Evolutionary conservation across 2,888 invertebrate species (phyloP).

Genomic region (Hyposoter didymator): DNA sequence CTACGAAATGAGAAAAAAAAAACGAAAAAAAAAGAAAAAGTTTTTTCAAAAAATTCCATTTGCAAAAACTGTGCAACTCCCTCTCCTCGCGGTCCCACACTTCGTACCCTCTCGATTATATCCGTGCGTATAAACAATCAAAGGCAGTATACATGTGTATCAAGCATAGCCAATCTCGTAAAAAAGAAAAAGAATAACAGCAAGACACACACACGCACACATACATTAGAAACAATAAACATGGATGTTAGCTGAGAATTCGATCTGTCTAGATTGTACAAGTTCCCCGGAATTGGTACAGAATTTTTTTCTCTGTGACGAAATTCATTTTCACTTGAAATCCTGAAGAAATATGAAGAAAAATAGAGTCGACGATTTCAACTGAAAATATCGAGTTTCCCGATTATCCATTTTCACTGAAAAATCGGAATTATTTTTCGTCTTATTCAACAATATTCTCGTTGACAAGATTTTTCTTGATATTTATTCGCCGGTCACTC

Average conservation of each 20-base stretch:
- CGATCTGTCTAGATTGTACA: conserved; percentile 47
- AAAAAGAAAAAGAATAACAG: conserved; percentile 19
- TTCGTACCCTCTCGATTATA: conserved; percentile 32
- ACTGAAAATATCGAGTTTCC: not conserved
- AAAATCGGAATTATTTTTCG: no score
- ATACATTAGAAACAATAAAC: conserved; percentile 30
- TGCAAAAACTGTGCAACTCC: not conserved
- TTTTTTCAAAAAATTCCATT: not conserved
- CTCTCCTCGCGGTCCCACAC: not conserved
- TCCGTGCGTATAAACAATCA: conserved; percentile 73
- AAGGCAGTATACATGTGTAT: conserved; percentile 68
- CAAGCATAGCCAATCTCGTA: conserved; percentile 62
- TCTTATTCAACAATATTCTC: not conserved
- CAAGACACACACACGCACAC: conserved; percentile 20
- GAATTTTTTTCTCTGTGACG: conserved; percentile 37
- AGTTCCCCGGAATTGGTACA: conserved; percentile 7
- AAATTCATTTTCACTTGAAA: conserved; percentile 17
- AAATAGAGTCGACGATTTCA: not conserved
- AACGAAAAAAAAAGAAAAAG: conserved; percentile 6
- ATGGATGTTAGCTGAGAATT: conserved; percentile 59
- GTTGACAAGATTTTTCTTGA: not conserved
- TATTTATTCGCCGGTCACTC: not conserved
- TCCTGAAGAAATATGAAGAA: not conserved
- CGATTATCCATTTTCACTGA: not conserved
- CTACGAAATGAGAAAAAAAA: not conserved